A percentile compares a stretch with the other conserved stretches of the same genome.
These are phyloP conservation scores for Stenoptilia bipunctidactyla DNA, from an alignment of 2,888 invertebrate species.

Conservation along the genomic window DNA sequence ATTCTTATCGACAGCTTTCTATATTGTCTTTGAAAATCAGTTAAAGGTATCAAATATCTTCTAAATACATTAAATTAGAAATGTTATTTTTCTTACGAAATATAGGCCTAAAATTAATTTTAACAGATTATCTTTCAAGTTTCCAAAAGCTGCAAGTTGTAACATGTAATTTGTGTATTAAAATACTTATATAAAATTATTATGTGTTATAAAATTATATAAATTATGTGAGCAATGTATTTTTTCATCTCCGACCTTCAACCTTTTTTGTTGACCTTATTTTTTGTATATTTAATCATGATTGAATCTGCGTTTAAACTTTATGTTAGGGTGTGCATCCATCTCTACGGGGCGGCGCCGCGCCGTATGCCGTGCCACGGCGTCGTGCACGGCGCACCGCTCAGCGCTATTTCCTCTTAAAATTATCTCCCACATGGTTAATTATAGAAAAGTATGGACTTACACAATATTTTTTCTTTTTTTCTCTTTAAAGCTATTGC, in stretches of 20 bases:
- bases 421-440: no score
- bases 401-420: no score
- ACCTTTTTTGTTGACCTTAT: not conserved
- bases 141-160: not conserved
- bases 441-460: no score
- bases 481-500: no score
- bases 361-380: no score
- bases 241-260: conserved; percentile 15
- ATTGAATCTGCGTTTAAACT: no score
- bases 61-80: conserved; percentile 21
- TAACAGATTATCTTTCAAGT: not conserved
- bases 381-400: no score
- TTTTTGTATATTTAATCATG: not conserved
- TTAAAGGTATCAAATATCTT: conserved; percentile 60
- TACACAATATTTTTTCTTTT: no score
- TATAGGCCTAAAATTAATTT: conserved; percentile 7
- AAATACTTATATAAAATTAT: conserved; percentile 18
- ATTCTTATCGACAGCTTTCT: conserved; percentile 44
- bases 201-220: conserved; percentile 57
- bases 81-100: conserved; percentile 2
- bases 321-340: no score
- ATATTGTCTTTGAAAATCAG: conserved; percentile 39
- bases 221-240: conserved; percentile 53
- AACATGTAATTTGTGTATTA: conserved; percentile 40
- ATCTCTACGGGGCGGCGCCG: no score